Evolutionary conservation across 1,140 invertebrate species (phyloP).

Genomic region (Oedothorax gibbosus): DNA sequence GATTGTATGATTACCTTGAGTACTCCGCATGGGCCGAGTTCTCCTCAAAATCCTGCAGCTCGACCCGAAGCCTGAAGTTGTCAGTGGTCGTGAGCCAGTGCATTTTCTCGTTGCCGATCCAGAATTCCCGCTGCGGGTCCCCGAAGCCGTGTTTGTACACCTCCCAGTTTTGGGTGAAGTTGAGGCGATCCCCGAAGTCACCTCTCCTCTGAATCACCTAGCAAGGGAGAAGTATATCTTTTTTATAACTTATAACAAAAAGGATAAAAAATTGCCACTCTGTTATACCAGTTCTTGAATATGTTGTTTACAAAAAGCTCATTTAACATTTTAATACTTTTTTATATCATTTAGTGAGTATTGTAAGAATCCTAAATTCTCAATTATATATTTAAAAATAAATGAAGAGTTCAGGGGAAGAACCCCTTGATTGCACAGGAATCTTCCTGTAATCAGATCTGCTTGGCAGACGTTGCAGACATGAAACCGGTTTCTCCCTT

Average conservation of each 20-base stretch:
- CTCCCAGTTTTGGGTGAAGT: conserved; percentile 70
- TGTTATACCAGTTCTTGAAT: no score
- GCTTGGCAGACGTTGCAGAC: no score
- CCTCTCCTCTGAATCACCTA: conserved; percentile 67
- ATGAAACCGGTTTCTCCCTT: no score
- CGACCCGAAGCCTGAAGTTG: conserved; percentile 75
- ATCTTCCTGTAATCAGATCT: no score
- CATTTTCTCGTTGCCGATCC: conserved; percentile 71
- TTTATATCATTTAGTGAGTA: no score
- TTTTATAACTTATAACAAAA: background rate
- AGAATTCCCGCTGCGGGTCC: conserved; percentile 69
- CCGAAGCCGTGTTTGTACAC: conserved; percentile 72
- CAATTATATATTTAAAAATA: no score
- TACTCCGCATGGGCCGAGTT: conserved; percentile 73
- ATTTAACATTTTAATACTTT: no score
- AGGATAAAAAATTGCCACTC: no score
- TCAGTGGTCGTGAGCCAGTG: conserved; percentile 68
- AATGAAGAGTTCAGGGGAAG: no score
- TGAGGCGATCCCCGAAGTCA: conserved; percentile 65
- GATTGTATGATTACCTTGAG: conserved; percentile 69
- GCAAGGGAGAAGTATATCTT: background rate
- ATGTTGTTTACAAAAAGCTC: no score
- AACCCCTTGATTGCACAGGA: no score
- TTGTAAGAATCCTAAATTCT: no score
- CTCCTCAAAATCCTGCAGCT: conserved; percentile 74